Base-by-base conservation (phyloP, 2,113 vertebrate genomes). In the Eclectus roratus region DNA sequence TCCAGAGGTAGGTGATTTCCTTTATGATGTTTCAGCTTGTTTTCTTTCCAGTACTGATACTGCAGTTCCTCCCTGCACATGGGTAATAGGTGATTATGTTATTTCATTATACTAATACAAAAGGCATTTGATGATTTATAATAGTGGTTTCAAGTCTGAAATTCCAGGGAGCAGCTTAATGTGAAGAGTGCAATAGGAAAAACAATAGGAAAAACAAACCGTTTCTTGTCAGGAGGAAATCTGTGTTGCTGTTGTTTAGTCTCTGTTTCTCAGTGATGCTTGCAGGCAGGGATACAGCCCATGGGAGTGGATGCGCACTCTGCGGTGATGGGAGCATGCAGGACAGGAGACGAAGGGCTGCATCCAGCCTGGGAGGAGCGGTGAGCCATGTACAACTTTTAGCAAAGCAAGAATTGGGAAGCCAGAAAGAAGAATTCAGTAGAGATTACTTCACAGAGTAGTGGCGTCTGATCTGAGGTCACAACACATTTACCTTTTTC, bases 401-500 rank as follows among this genome's bases (percentile, higher is more conserved):
- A 85, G 43, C 82, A 78, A 81, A 88, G 86, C 61, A 77, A 21
- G 60, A 93, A 64, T 77, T 25, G 56, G 46, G 94, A 92, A 61
- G 55, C 86, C 27, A 39, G 76, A 91, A 91, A 94, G 93, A 93
- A 91, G 47, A 94, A 88, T 93, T 97, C 87, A n/a, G 88, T 82
- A 74, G 93, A 80, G 87, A 87, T 97, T 91, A 91, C 72, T 82
- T 97, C 94, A 95, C 79, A 96, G 88, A 91, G 72, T 66, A 91
- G 72, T 80, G 66, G 92, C 17, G 7, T 87, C 11, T 64, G 80
- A 96, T 95, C 44, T 88, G 78, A 96, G 95, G 93, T 97, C 93
- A 93, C 80, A 96, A 94, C 90, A 78, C 83, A 93, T 96, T 93
- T 96, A 95, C 89, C 61, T 96, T 97, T 95, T 97, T 91, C 95